Evolutionary conservation across 2,797 vertebrate species (phyloP), one percentile per base, ranked within the genome.

Genomic region (Oreochromis mossambicus): DNA sequence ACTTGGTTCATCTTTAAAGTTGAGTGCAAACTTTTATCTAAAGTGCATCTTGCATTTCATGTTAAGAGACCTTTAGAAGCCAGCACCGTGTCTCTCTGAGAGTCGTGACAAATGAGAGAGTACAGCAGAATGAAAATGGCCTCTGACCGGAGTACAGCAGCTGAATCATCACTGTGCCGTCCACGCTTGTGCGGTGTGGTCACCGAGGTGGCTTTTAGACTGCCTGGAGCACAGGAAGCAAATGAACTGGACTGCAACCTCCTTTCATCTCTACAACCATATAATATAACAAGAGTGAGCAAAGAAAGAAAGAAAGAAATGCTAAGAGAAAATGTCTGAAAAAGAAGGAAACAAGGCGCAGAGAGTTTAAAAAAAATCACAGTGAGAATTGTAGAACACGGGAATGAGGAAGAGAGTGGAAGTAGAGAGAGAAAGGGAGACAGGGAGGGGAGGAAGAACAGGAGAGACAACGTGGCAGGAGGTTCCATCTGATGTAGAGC

Each of bases 391-490:
- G 82, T 5, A 34, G 82, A 88, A 78, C 3, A 2, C 86, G 90
- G 34, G 91, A 94, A 89, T 87, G 83, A 92, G 90, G 90, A 92
- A 88, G 86, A 92, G 87, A 50, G 26, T 87, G 70, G 46, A 75
- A 75, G 70, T 54, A 12, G 76, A 81, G 55, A 75, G 77, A 87
- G 83, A 83, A 84, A 70, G 78, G 81, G 87, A 79, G 80, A 86
- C 43, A 80, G 83, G 85, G 89, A 90, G 88, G 89, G 84, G 86
- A 89, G 79, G 84, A 36, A 88, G 78, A 91, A 87, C 17, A 86
- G 82, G 80, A 92, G 89, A 93, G 95, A 94, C 95, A 80, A 97
- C 96, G 96, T 97, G 96, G 96, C 96, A 96, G 91, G 85, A 93
- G 92, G 92, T 89, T 95, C 92, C 24, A 83, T 92, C 87, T 87